Conservation (phyloP, 2,888 invertebrate species). For the Ornithoptera priamus region DNA sequence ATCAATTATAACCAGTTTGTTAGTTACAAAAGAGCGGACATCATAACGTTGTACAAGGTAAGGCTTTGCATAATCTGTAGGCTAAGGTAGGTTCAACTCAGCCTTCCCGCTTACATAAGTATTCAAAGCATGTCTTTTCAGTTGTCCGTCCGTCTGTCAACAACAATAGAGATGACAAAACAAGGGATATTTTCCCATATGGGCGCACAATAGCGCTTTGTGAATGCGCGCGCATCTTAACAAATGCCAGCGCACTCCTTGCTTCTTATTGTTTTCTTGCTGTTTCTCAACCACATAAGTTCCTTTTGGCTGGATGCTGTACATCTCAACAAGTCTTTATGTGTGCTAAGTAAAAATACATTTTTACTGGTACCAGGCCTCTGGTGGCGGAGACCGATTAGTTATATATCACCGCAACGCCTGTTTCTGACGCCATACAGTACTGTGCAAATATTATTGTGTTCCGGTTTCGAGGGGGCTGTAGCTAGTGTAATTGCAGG, state of each 20-base stretch:
- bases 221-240: conserved; percentile 48
- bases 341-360: background rate
- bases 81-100: conserved; percentile 44
- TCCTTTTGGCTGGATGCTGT: conserved; percentile 30
- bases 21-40: conserved; percentile 37
- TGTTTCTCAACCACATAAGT: conserved; percentile 42
- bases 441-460: too few species aligned
- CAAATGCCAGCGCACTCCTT: conserved; percentile 52
- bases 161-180: conserved; percentile 75
- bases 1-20: background rate
- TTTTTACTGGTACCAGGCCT: too few species aligned
- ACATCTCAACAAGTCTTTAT: conserved; percentile 10
- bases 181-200: conserved; percentile 76
- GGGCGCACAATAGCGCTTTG: conserved; percentile 71
- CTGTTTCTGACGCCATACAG: too few species aligned
- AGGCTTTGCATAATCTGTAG: conserved; percentile 51
- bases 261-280: conserved; percentile 55
- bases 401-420: too few species aligned
- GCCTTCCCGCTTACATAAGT: conserved; percentile 60
- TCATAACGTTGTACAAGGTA: conserved; percentile 36
- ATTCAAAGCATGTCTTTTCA: conserved; percentile 75
- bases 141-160: conserved; percentile 74
- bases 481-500: too few species aligned
- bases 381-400: too few species aligned
- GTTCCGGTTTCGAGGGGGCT: too few species aligned